Evolutionary conservation across 1,140 invertebrate genomes (phyloP).

Genomic region (Penaeus japonicus): DNA sequence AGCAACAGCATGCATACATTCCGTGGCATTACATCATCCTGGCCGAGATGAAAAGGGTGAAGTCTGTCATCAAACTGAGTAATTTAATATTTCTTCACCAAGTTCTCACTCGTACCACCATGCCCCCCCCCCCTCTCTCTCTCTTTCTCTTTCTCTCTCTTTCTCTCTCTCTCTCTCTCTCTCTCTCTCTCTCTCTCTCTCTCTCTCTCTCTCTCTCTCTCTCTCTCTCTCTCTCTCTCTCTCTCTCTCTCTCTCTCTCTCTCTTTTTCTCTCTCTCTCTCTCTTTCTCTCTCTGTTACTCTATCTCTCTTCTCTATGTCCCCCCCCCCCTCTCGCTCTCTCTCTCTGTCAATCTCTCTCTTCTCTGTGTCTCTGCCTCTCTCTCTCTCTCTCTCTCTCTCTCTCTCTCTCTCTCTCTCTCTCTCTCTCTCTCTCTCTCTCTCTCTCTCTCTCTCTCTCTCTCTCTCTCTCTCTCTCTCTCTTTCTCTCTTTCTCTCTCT

Average conservation of each 20-base stretch:
- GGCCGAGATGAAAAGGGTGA: too few species aligned
- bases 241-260: neutral
- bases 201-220: neutral
- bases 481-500: neutral
- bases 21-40: too few species aligned
- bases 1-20: too few species aligned
- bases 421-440: neutral
- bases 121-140: too few species aligned
- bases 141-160: constrained; percentile 21
- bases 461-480: neutral
- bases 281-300: neutral
- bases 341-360: neutral
- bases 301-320: neutral
- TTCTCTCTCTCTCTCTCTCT: constrained; percentile 22
- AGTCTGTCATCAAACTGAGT: too few species aligned
- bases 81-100: too few species aligned
- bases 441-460: neutral
- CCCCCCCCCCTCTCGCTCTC: too few species aligned
- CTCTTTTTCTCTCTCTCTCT: neutral
- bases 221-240: neutral
- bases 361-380: neutral
- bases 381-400: too few species aligned
- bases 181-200: constrained; percentile 34
- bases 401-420: neutral
- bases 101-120: too few species aligned